phyloP scores from a whole-genome alignment of 2,797 vertebrate species.

The Scolopax rusticola region DNA sequence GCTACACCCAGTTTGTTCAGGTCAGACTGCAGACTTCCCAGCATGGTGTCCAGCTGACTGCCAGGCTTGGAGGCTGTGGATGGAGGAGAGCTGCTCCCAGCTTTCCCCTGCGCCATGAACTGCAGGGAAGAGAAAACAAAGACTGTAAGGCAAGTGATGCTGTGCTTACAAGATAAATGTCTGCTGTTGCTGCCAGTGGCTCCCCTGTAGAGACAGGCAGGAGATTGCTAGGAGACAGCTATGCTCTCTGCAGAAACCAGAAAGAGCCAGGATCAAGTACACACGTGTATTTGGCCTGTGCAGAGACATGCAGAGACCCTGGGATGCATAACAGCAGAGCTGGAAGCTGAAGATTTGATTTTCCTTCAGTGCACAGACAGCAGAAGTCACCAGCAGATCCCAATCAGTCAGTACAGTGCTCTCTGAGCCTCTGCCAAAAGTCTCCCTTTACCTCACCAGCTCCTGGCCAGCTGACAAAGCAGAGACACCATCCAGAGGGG shows the following conservation, averaged over 20 bases:
- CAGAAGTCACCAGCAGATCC: slow-evolving; percentile 1
- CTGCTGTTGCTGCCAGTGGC: background rate
- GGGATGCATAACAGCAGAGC: background rate
- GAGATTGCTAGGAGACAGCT: background rate
- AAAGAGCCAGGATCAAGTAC: background rate
- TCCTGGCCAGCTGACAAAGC: slow-evolving; percentile 60
- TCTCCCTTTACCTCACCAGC: slow-evolving; percentile 37
- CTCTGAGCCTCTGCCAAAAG: slow-evolving; percentile 16
- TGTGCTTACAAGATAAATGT: background rate
- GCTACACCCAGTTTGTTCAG: slow-evolving; percentile 93
- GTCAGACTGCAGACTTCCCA: slow-evolving; percentile 94
- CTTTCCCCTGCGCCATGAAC: slow-evolving; percentile 92
- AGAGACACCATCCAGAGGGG: background rate
- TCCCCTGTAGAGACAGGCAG: background rate
- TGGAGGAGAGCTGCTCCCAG: slow-evolving; percentile 80
- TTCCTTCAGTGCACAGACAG: background rate
- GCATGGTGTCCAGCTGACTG: slow-evolving; percentile 96
- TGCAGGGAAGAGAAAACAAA: slow-evolving; percentile 58
- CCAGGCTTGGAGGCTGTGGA: slow-evolving; percentile 86
- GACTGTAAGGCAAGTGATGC: background rate
- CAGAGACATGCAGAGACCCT: background rate
- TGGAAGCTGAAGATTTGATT: background rate
- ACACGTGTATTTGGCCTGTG: background rate
- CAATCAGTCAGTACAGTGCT: background rate
- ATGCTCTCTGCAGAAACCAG: background rate